Base-by-base conservation (phyloP, 2,113 vertebrate genomes). In the Salvelinus sp. region DNA sequence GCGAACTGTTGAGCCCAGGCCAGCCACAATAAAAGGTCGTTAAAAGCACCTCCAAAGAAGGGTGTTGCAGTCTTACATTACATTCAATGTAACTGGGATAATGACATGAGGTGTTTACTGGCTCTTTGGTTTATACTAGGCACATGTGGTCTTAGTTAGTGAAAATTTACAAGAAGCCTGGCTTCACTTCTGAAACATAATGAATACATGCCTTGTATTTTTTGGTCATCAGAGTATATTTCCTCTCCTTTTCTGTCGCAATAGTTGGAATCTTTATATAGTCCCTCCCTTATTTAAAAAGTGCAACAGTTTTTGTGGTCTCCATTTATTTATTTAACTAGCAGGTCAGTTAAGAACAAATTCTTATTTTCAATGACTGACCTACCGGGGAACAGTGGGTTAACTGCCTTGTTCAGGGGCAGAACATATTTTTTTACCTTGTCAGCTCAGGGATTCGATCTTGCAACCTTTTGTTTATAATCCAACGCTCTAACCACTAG, bases 131-230 rank as follows among this genome's bases (percentile, higher is more conserved):
- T 75, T 54, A 25, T 83, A 79, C 81, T 83, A 73, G 90, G 84
- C 84, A 91, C 85, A 86, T 86, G 86, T 89, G 87, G 81, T 85
- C 86, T 74, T 77, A 80, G 86, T 91, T 27, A 27, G 30, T 33
- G 30, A 33, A 33, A 33, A 33, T 33, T 5, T 33, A 33, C 30
- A 6, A 33, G 73, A 77, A 33, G 73, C 76, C 73, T 60, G 76
- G 69, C 71, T 30, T 73, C 76, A 72, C 76, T 87, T 87, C 79
- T 76, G 73, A 81, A 83, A 72, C 63, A 72, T 88, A 69, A 84
- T 72, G 57, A 85, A 79, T 75, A 69, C 50, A 20, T 77, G 69
- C 30, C 48, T 38, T 63, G 68, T 38, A 30, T 60, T 76, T 70
- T 63, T 62, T 25, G 9, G 20, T 69, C 44, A 30, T 68, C 68